These are phyloP conservation scores for Podiceps cristatus DNA, from an alignment of 2,113 vertebrate species.

Conservation along the genomic window DNA sequence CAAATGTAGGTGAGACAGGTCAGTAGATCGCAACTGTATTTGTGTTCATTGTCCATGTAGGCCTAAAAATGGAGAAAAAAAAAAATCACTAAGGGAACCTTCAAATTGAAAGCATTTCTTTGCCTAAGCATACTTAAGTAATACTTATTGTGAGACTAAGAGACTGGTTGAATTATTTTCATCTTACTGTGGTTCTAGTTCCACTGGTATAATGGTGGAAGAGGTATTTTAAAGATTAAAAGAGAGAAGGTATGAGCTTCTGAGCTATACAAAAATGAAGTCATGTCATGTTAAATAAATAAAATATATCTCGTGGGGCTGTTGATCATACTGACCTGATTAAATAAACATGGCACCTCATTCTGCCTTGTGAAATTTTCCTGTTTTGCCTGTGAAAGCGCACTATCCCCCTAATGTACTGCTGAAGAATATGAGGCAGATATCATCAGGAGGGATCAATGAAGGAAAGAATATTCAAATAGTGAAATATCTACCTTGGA, in stretches of 20 bases:
- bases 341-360: neutral
- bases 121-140: neutral
- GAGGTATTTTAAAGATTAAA: neutral
- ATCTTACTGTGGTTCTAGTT: neutral
- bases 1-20: neutral
- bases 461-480: conserved; percentile 21
- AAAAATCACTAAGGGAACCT: neutral
- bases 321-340: neutral
- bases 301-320: neutral
- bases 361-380: neutral
- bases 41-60: neutral
- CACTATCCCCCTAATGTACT: neutral
- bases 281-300: neutral
- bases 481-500: conserved; percentile 27
- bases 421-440: neutral
- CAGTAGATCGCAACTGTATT: neutral
- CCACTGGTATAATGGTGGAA: neutral
- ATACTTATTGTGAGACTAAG: neutral
- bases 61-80: neutral
- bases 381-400: neutral
- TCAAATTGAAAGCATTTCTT: neutral
- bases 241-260: neutral
- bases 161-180: neutral
- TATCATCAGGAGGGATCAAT: neutral
- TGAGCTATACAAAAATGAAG: neutral